phyloP scores from a whole-genome alignment of 2,113 vertebrate genomes.

The Tachysurus fulvidraco region DNA sequence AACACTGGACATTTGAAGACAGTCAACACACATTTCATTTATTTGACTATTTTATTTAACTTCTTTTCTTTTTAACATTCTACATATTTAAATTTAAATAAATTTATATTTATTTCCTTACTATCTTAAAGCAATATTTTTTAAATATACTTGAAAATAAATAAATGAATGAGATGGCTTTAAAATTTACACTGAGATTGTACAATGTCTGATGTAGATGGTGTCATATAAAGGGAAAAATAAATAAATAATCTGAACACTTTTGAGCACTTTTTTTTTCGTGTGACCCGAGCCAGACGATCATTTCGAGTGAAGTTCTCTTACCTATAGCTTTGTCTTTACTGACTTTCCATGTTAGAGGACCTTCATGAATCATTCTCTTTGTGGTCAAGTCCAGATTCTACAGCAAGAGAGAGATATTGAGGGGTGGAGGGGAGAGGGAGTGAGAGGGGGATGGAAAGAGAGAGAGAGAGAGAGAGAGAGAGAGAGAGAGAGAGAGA shows the following conservation, averaged over 20 bases:
- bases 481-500: no score
- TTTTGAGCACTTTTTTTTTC: not conserved
- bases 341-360: slow-evolving; percentile 84
- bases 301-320: slow-evolving; percentile 14
- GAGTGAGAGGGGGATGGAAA: no score
- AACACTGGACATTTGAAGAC: no score
- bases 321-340: slow-evolving; percentile 92
- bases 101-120: no score
- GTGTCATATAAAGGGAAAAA: not conserved
- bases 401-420: slow-evolving; percentile 59
- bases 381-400: slow-evolving; percentile 86
- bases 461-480: no score
- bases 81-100: no score
- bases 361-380: slow-evolving; percentile 92
- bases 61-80: no score
- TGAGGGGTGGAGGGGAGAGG: no score
- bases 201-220: not conserved
- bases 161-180: not conserved
- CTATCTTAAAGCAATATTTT: no score
- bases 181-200: not conserved
- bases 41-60: no score
- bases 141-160: no score
- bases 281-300: not conserved
- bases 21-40: no score
- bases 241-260: not conserved